Evolutionary conservation across 2,113 vertebrate genomes (phyloP).

Genomic region (Numida meleagris): DNA sequence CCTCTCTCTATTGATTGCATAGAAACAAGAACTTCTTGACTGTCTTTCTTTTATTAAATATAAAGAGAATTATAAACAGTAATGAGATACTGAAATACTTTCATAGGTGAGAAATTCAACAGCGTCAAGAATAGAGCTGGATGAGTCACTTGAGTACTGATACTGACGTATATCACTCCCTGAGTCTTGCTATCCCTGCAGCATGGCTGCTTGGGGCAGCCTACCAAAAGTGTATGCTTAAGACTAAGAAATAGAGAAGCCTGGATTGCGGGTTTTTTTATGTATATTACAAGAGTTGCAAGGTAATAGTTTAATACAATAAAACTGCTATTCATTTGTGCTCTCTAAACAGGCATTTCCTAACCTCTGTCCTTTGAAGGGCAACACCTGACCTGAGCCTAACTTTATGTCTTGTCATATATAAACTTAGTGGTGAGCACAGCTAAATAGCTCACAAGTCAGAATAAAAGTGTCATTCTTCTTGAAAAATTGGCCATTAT

Average conservation of each 20-base stretch:
- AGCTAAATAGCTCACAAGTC: not conserved
- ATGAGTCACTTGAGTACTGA: rapidly evolving
- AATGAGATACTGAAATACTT: not conserved
- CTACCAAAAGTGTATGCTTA: not conserved
- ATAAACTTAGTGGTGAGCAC: not conserved
- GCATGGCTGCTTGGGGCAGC: not conserved
- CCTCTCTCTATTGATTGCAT: not conserved
- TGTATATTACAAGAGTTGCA: not conserved
- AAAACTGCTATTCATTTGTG: not conserved
- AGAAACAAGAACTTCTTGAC: not conserved
- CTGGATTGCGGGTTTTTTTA: not conserved
- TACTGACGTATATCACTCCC: not conserved
- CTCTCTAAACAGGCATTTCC: not conserved
- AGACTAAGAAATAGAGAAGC: not conserved
- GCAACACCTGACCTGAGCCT: not conserved
- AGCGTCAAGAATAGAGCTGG: not conserved
- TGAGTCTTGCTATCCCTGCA: not conserved
- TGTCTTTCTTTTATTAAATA: not conserved
- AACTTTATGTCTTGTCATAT: not conserved
- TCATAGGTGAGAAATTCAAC: not conserved
- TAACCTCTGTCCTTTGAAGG: not conserved
- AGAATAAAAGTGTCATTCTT: not conserved
- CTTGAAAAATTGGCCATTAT: not conserved
- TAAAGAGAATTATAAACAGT: not conserved
- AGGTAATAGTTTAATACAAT: not conserved